phyloP scores from a whole-genome alignment of 2,888 invertebrate species.

The Ophion obscuratus region DNA sequence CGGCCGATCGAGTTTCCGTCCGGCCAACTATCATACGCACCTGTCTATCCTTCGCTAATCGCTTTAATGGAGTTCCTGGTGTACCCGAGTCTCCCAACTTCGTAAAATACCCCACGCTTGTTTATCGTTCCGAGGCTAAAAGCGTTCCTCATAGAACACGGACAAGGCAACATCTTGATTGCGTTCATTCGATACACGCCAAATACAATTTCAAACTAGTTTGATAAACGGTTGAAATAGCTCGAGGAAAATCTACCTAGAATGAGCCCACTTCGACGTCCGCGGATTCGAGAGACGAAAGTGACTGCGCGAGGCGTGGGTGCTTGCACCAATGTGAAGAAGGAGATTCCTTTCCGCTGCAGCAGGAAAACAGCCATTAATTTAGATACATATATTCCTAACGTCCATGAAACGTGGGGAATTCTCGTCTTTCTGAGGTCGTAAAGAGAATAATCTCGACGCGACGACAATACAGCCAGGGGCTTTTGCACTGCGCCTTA shows the following conservation, averaged over 20 bases:
- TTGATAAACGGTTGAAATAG: neutral
- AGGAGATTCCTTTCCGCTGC: neutral
- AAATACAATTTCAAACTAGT: neutral
- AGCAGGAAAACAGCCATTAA: neutral
- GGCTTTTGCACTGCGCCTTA: neutral
- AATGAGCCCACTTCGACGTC: neutral
- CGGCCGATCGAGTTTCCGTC: conserved; percentile 56
- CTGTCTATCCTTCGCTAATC: conserved; percentile 47
- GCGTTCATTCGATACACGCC: neutral
- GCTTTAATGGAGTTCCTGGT: conserved; percentile 55
- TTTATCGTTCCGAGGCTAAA: conserved; percentile 10
- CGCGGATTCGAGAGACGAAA: too few species aligned
- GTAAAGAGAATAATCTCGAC: neutral
- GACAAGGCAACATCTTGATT: neutral
- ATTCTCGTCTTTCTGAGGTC: neutral
- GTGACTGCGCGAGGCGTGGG: neutral
- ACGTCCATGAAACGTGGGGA: neutral
- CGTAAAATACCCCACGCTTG: neutral
- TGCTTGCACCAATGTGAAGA: neutral
- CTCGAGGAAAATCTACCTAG: too few species aligned
- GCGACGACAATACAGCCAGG: neutral
- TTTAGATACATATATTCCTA: neutral
- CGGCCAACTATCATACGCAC: conserved; percentile 18
- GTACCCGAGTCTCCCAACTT: conserved; percentile 4
- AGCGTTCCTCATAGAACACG: neutral